Evolutionary conservation across 2,888 invertebrate species (phyloP).

Genomic region (Chalcis sispes): DNA sequence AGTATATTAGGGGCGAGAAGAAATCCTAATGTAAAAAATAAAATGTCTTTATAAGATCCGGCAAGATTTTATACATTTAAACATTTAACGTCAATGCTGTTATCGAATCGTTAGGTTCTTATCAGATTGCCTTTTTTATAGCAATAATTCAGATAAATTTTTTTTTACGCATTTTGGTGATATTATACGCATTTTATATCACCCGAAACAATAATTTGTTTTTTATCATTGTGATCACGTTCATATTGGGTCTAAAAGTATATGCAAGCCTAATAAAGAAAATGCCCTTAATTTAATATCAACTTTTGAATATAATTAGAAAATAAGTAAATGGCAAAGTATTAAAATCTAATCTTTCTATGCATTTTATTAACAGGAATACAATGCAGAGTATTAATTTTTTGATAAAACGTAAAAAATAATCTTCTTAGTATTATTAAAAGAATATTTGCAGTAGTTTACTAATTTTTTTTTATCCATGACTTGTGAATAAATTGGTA

Average conservation of each 20-base stretch:
- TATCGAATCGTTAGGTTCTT: constrained; percentile 50
- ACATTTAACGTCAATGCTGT: constrained; percentile 45
- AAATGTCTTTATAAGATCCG: constrained; percentile 37
- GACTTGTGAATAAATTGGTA: no score
- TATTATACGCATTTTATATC: constrained; percentile 22
- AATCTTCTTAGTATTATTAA: no score
- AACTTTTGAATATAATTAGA: constrained; percentile 34
- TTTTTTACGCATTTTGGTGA: constrained; percentile 34
- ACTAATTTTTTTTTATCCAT: no score
- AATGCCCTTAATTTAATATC: constrained; percentile 27
- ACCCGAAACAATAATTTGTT: constrained; percentile 26
- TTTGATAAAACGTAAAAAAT: no score
- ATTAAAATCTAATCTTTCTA: neutral
- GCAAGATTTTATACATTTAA: constrained; percentile 52
- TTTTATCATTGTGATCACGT: constrained; percentile 25
- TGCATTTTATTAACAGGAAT: no score
- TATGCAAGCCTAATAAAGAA: constrained; percentile 28
- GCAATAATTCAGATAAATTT: constrained; percentile 52
- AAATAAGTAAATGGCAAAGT: constrained; percentile 14
- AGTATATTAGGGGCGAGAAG: constrained; percentile 40
- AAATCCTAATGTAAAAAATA: constrained; percentile 50
- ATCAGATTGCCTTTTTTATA: constrained; percentile 52
- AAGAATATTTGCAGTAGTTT: no score
- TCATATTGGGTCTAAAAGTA: constrained; percentile 45
- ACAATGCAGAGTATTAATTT: no score